Base-by-base conservation (phyloP, 2,797 vertebrate species). In the Hephaestus fuliginosus region DNA sequence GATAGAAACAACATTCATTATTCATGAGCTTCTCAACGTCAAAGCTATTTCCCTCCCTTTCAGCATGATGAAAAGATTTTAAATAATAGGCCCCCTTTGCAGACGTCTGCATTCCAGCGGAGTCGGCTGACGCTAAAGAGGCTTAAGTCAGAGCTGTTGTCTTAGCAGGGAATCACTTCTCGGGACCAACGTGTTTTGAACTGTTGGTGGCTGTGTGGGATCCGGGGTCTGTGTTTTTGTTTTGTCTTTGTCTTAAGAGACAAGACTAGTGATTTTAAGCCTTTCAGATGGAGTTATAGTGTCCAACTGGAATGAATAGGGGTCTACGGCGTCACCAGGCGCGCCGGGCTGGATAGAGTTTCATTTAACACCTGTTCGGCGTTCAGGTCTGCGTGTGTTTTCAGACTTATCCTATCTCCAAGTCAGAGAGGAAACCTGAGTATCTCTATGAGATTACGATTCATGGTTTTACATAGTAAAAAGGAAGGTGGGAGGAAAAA, bases 1-100 rank as follows among this genome's bases (percentile, higher is more conserved):
- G 94, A 95, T 95, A 95, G 94, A 95, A 96, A 92, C 88, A 78
- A 68, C 87, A 92, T 96, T 94, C 85, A 95, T 95, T 93, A 95
- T 95, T 93, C 92, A 96, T 94, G 89, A 91, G 84, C 87, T 92
- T 67, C 91, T 94, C 93, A 88, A 93, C 91, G 93, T 95, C 93
- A 95, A 92, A 94, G 91, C 92, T 90, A 88, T 88, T 93, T 90
- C 88, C 91, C 88, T 81, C 89, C 92, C 90, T 95, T 94, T 95
- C 91, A 93, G 84, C 64, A 86, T 92, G 93, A 95, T 96, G 93
- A 95, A 95, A 94, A 94, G 90, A 93, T 94, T 94, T 94, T 92
- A 95, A 96, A 95, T 95, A 95, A 93, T 94, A 94, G 91, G 80
- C 83, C 74, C 84, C 90, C 82, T 91, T 62, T 85, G 90, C 89